These are phyloP conservation scores for Zosterops hypoxanthus DNA, from an alignment of 2,113 vertebrate genomes.

Conservation along the genomic window DNA sequence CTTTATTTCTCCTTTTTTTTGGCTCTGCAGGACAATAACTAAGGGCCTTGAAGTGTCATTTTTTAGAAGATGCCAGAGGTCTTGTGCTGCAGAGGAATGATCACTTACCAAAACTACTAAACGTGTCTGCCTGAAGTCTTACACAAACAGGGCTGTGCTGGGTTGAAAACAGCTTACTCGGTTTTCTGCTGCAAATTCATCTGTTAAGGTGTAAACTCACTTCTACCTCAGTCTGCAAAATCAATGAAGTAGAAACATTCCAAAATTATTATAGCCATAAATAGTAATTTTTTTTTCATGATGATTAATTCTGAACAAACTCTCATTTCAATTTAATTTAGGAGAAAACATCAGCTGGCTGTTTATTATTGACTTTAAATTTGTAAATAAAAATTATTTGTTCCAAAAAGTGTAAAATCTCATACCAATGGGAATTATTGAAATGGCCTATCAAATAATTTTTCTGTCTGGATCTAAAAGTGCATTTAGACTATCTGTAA, in stretches of 20 bases:
- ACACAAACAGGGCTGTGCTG: not conserved
- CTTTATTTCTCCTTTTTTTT: conserved; percentile 14
- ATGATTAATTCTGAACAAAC: not conserved
- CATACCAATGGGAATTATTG: not conserved
- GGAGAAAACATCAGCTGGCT: not conserved
- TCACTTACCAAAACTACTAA: not conserved
- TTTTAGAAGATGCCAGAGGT: not conserved
- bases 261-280: not conserved
- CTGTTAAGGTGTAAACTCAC: not conserved
- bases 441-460: not conserved
- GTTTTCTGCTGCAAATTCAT: not conserved
- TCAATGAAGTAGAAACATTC: not conserved
- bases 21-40: not conserved
- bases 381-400: not conserved
- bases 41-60: not conserved
- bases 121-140: not conserved
- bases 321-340: not conserved
- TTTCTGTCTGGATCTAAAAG: not conserved
- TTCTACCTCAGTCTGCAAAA: not conserved
- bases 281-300: not conserved
- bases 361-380: not conserved
- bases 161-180: not conserved
- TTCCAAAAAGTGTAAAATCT: not conserved
- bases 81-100: conserved; percentile 7
- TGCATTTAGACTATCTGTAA: not conserved